phyloP scores from a whole-genome alignment of 2,888 invertebrate genomes.

The Pollenia angustigena region DNA sequence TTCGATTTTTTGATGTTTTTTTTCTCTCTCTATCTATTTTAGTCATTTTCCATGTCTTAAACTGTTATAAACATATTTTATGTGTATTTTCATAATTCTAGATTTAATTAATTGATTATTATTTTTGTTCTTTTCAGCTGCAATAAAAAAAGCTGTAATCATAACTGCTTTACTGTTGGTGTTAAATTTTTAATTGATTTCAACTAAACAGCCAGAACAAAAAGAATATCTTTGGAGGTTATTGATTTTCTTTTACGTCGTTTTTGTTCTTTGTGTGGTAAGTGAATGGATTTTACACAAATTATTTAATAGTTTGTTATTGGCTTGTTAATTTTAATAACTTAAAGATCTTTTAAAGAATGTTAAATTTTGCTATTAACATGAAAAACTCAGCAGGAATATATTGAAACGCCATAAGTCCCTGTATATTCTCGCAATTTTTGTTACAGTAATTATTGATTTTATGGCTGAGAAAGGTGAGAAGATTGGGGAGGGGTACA shows the following conservation, averaged over 20 bases:
- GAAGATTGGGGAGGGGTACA: too few species aligned
- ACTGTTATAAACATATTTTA: too few species aligned
- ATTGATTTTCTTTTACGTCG: not conserved
- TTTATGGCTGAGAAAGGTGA: too few species aligned
- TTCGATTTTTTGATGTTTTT: too few species aligned
- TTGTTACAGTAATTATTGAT: too few species aligned
- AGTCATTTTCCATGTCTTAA: too few species aligned
- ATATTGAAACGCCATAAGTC: too few species aligned
- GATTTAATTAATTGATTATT: slow-evolving; percentile 16
- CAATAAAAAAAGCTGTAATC: not conserved
- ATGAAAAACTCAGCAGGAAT: too few species aligned
- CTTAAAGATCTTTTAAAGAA: not conserved
- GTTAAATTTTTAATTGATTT: slow-evolving; percentile 25
- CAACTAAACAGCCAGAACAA: not conserved
- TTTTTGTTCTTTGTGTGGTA: slow-evolving; percentile 59
- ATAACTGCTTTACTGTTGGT: not conserved
- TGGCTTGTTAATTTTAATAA: not conserved
- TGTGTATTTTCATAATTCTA: not conserved
- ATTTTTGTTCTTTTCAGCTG: slow-evolving; percentile 21
- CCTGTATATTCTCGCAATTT: too few species aligned
- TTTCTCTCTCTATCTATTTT: too few species aligned
- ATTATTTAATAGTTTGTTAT: too few species aligned
- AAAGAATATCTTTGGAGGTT: slow-evolving; percentile 20
- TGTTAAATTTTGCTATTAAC: too few species aligned
- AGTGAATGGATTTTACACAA: not conserved